Evolutionary conservation across 2,797 vertebrate genomes (phyloP), one percentile per base, ranked within the genome.

Genomic region (Pseudochromis fuscus): DNA sequence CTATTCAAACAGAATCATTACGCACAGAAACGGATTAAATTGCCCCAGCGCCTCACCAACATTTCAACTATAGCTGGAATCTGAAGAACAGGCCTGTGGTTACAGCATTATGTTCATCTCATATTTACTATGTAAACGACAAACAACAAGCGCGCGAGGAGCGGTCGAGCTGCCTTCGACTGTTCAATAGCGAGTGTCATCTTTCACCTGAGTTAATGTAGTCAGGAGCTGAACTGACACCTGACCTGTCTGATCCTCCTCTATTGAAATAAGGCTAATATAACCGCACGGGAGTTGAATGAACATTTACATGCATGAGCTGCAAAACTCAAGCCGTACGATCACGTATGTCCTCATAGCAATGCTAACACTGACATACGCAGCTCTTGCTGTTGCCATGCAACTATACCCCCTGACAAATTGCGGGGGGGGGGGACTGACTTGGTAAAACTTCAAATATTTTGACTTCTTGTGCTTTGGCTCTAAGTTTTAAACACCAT

Each of bases 1-100:
- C 73, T 30, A 82, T 83, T 84, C 72, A 88, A 77, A 83, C 74
- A 49, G 13, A 85, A 77, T 83, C 78, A 80, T 79, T 79, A 79
- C 68, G 58, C 25, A 79, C 79, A 77, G 52, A 86, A 81, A 75
- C 35, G 51, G 44, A 84, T 86, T 77, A 15, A 82, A 82, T 77
- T 82, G 73, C 67, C 62, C 71, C 52, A 27, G 42, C 5, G 44
- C 71, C 56, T 40, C 45, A 46, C 63, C 38, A 76, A 78, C 66
- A 57, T 66, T 75, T 57, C 58, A 72, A 13, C 40, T 16, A 10
- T 13, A 53, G 58, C 55, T 35, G 13, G 59, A 58, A 78, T 67
- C 56, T 72, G 28, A 27, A 75, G 73, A 63, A 53, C 27, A 40
- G 31, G 50, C 64, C 49, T 71, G 61, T 62, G 71, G 70, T 73